Base-by-base conservation (phyloP, 1,140 invertebrate genomes). In the Drosophila obscura region DNA sequence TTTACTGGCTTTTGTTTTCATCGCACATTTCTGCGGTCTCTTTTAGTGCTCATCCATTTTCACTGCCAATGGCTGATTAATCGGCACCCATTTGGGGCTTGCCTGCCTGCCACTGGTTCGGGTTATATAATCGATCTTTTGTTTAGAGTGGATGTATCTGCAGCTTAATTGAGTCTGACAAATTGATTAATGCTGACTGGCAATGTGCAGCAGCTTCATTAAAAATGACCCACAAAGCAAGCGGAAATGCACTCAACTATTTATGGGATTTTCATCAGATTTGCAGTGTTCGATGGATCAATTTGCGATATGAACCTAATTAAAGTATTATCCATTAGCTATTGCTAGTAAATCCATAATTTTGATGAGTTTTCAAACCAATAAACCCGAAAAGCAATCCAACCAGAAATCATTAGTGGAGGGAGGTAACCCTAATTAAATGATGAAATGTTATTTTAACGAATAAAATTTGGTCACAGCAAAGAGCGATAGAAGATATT, bases 151-250 rank as follows among this genome's bases (percentile, higher is more conserved):
- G 26, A 28, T 5, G 5, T 13, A 39, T 45, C 52, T 19, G 51
- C 39, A 28, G 48, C 71, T 15, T 74, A 58, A 65, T 65, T 58
- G 48, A 52, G 71, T 55, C 60, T 58, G 60, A 28, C 52, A 24
- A 74, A 74, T 74, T 74, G 72, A 74, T 74, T 74, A 65, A 74
- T 57, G 43, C n/a, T 28, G 16, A 16, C 45, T n/a, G 55, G 43
- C 35, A 39, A 39, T 69, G 51, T 39, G 15, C 15, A 28, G 68
- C 45, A 19, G 57, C 15, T 50, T 57, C 66, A 69, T 57, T 69
- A 19, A 39, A 44, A 39, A 43, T 50, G 19, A n/a, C 57, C 44
- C 13, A 60, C 26, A 31, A 48, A 59, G 43, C 28, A 6, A 15
- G 51, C 28, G 43, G 35, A 57, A 68, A 49, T 57, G 35, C 66